Evolutionary conservation across 2,888 invertebrate species (phyloP), one percentile per base, ranked within the genome.

Genomic region (Xestia c-nigrum): DNA sequence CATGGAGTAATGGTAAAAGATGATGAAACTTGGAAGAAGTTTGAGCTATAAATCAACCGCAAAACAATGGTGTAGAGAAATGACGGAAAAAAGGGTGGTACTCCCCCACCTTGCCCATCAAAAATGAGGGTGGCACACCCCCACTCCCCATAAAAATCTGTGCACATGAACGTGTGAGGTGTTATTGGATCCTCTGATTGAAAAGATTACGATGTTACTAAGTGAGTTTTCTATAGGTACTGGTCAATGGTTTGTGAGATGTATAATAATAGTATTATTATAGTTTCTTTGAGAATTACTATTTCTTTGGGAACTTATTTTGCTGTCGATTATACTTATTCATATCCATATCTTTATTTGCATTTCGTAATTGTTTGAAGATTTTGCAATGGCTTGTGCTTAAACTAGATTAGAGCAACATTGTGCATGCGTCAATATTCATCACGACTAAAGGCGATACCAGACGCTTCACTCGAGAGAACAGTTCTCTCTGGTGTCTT

Each of bases 81-180:
- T 14, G n/a, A 43, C n/a, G 14, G n/a, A 64, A 64, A 63, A 21
- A n/a, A 6, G 21, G 10, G 16, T 3, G 38, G 38, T 4, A 19
- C 10, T 21, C 10, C 38, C 61, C 5, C 61, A 21, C 14, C 7
- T n/a, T 14, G 21, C 43, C n/a, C 6, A 14, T n/a, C 16, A 64
- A 61, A 14, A 12, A 40, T 64, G 7, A n/a, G 40, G 40, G 40
- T 63, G n/a, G 12, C 6, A n/a, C 5, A 21, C 40, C 40, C 40
- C 21, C 40, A 63, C 12, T 40, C 21, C 40, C 43, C 40, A 64
- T 43, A 43, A 64, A 61, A 64, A 64, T 64, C n/a, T n/a, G 40
- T 43, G 63, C 63, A 64, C 63, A 64, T 64, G n/a, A n/a, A 43
- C 43, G 43, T n/a, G 43, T 64, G n/a, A 64, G 14, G n/a, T n/a